Conservation (phyloP, 2,888 invertebrate genomes). For the Cremastinae sp. region DNA sequence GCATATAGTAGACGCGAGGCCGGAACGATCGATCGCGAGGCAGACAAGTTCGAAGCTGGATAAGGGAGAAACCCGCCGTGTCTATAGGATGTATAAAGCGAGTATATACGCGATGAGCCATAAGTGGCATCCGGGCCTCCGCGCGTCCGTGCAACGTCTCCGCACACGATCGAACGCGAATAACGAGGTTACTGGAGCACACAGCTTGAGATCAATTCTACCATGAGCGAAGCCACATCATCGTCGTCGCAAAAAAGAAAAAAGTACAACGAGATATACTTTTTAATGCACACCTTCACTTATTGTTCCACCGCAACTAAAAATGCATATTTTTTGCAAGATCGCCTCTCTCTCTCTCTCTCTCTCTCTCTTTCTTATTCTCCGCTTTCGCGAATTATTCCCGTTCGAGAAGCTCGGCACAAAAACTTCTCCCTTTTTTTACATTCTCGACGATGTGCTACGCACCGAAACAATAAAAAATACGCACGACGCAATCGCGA, state of each 20-base stretch:
- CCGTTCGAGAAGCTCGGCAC: no score
- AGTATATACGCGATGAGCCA: conserved; percentile 18
- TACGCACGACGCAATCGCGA: no score
- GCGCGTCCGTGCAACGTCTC: conserved; percentile 6
- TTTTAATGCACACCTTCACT: conserved; percentile 15
- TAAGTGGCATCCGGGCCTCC: conserved; percentile 10
- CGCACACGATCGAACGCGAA: conserved; percentile 61
- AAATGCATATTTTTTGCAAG: no score
- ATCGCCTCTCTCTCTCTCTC: neutral
- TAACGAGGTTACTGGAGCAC: conserved; percentile 74
- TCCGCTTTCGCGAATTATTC: no score
- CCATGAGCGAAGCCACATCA: conserved; percentile 48
- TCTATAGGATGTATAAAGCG: conserved; percentile 7
- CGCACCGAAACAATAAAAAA: no score
- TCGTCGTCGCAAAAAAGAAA: conserved; percentile 17
- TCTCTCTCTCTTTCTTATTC: neutral
- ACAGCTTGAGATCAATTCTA: conserved; percentile 71
- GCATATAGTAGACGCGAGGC: conserved; percentile 24
- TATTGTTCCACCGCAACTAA: neutral
- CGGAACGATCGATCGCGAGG: conserved; percentile 29
- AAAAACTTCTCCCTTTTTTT: no score
- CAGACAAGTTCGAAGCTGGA: conserved; percentile 32
- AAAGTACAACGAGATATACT: conserved; percentile 23
- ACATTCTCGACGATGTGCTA: no score
- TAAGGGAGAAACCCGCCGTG: conserved; percentile 7